These are phyloP conservation scores for Malachius bipustulatus DNA, from an alignment of 2,888 invertebrate species.

Conservation along the genomic window DNA sequence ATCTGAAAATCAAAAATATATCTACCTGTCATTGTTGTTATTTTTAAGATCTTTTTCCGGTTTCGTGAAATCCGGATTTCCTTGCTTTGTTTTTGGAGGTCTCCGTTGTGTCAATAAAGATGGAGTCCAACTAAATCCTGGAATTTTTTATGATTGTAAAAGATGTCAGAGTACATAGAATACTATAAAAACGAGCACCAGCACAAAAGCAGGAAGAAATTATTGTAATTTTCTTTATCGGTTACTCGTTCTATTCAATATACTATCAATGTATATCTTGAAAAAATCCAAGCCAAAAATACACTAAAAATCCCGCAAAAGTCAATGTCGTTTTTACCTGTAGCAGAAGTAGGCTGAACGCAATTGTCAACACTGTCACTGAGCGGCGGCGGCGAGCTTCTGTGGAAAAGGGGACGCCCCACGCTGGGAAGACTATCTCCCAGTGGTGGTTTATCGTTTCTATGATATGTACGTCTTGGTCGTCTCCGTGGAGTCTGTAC, in stretches of 20 bases:
- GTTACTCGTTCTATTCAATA: no score
- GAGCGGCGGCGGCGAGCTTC: slow-evolving; percentile 25
- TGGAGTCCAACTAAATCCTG: slow-evolving; percentile 35
- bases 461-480: slow-evolving; percentile 8
- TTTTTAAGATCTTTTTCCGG: slow-evolving; percentile 32
- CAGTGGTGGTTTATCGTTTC: neutral
- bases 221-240: no score
- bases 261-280: no score
- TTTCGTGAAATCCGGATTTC: slow-evolving; percentile 23
- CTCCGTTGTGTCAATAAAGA: slow-evolving; percentile 30
- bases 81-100: slow-evolving; percentile 22
- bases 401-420: slow-evolving; percentile 10
- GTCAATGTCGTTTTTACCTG: slow-evolving; percentile 14
- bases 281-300: no score
- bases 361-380: slow-evolving; percentile 23
- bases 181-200: no score
- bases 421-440: slow-evolving; percentile 12
- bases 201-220: no score
- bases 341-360: slow-evolving; percentile 24
- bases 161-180: no score
- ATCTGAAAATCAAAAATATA: neutral
- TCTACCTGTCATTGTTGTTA: slow-evolving; percentile 7
- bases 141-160: no score
- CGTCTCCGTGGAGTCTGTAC: slow-evolving; percentile 29
- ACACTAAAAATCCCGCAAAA: no score